Conservation (phyloP, 2,113 vertebrate species). For the Felis catus region DNA sequence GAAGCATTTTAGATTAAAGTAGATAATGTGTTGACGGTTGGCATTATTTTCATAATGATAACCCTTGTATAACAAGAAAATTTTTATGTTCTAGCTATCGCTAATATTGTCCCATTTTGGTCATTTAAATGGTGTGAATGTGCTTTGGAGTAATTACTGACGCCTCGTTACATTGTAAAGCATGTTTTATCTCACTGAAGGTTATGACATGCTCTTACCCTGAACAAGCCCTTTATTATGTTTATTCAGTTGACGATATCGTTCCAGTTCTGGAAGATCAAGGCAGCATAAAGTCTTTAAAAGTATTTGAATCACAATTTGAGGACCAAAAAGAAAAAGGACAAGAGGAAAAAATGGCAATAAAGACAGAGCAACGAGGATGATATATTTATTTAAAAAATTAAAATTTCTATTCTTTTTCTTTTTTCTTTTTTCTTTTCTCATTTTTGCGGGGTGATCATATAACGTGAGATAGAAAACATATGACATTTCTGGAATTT, state of each 20-base stretch:
- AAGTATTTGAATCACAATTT: not conserved
- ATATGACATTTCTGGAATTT: not conserved
- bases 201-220: not conserved
- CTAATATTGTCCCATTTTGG: not conserved
- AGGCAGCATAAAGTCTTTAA: not conserved
- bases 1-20: slow-evolving; percentile 12
- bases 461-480: not conserved
- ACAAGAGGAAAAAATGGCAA: not conserved
- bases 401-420: not conserved
- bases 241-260: not conserved
- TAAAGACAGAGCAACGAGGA: not conserved
- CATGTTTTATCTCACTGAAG: not conserved
- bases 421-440: not conserved
- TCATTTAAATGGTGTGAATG: not conserved
- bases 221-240: not conserved
- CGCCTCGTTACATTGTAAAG: not conserved
- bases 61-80: not conserved
- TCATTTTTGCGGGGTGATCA: not conserved
- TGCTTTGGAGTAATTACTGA: not conserved
- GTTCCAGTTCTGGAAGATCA: not conserved
- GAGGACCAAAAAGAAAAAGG: not conserved
- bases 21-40: not conserved
- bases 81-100: not conserved
- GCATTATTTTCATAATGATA: not conserved
- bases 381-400: not conserved